Base-by-base conservation (phyloP, 2,888 invertebrate species). In the Protophormia terraenovae region DNA sequence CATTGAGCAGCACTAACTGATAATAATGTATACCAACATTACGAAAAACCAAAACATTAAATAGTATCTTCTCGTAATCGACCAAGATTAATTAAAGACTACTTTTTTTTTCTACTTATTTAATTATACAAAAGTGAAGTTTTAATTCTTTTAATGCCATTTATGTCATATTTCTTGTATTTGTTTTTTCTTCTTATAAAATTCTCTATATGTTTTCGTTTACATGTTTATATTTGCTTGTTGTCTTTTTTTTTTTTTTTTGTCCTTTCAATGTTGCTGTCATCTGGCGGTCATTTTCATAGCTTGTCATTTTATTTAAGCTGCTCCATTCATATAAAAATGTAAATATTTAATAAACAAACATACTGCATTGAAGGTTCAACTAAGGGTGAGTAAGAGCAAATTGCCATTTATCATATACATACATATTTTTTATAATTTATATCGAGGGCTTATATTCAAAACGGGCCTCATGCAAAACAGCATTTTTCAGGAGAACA, bases 301-400 rank as follows among this genome's bases (percentile, higher is more conserved):
- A 75, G 58, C 60, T 81, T 75, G 60, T 75, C 81, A 75, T 75
- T 75, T 60, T 62, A 66, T 69, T 76, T 76, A 80, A 80, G 71
- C 84, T 76, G 50, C 47, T 60, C 10, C 58, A 22, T 62, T 79
- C 55, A 76, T 45, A 76, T n/a, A 45, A 47, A 55, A 66, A 50
- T 80, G 72, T 72, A 80, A 84, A 84, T 84, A 80, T 80, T 81
- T 76, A 80, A 84, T 77, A 80, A 76, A 84, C 67, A 84, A 67
- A 69, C 27, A 66, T 53, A 38, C 67, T 60, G 75, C 81, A 81
- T 75, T 75, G 67, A 75, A 53, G 64, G 60, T 2, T 45, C n/a
- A 45, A 45, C 5, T 0, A 35, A 60, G 72, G 64, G 50, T 55
- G 66, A n/a, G 35, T n/a, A 80, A 45, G 8, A 32, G n/a, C n/a